phyloP scores from a whole-genome alignment of 2,797 vertebrate species.

The Heliangelus exortis region DNA sequence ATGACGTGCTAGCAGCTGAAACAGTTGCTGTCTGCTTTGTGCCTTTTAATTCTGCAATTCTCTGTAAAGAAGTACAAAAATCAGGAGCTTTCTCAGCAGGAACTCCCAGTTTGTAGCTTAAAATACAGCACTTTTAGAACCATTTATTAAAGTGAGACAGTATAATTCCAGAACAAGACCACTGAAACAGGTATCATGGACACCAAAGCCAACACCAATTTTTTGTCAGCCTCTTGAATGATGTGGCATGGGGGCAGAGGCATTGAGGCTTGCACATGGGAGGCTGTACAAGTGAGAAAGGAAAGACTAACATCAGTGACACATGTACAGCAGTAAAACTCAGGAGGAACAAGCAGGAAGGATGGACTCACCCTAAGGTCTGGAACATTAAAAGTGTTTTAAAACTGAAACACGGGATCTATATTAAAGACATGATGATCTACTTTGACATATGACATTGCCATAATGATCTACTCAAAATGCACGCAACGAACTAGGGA shows the following conservation, averaged over 20 bases:
- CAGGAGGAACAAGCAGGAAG: background rate
- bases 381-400: background rate
- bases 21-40: conserved; percentile 49
- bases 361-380: background rate
- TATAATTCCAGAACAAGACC: background rate
- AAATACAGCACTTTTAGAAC: background rate
- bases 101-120: background rate
- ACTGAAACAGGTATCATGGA: background rate
- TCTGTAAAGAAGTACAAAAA: conserved; percentile 60
- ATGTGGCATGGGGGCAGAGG: background rate
- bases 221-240: background rate
- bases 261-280: background rate
- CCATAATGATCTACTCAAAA: background rate
- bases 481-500: background rate
- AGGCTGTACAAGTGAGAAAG: background rate
- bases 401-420: background rate
- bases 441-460: too few species aligned
- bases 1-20: conserved; percentile 23
- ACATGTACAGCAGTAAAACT: background rate
- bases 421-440: background rate
- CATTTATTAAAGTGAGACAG: background rate
- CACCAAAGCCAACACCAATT: background rate
- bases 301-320: background rate
- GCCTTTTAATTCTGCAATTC: conserved; percentile 82
- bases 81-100: background rate